These are phyloP conservation scores for Saxicola maurus DNA, from an alignment of 2,797 vertebrate species.

Conservation along the genomic window DNA sequence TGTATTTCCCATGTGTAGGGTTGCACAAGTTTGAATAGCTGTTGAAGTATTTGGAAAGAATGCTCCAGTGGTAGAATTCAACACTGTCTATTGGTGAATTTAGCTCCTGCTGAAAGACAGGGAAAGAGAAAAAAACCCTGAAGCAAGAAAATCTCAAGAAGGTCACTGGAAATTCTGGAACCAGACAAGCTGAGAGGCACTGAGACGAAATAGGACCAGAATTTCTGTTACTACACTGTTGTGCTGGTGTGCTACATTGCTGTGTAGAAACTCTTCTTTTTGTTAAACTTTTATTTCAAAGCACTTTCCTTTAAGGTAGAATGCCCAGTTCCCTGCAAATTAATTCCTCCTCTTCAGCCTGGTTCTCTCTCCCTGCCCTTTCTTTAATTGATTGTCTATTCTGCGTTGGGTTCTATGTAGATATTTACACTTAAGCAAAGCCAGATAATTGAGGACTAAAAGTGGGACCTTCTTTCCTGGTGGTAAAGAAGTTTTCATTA, in stretches of 20 bases:
- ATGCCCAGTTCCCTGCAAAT: neutral
- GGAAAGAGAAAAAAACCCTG: neutral
- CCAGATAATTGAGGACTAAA: neutral
- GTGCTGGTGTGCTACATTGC: neutral
- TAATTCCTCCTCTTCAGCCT: neutral
- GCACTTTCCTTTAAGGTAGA: neutral
- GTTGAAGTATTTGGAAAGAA: neutral
- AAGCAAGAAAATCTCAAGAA: neutral
- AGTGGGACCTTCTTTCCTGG: neutral
- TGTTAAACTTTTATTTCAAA: neutral
- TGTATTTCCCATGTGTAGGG: neutral
- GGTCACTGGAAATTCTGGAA: neutral
- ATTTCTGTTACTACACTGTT: neutral
- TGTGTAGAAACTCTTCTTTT: neutral
- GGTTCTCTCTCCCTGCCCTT: neutral
- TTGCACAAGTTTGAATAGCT: neutral
- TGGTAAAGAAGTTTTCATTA: neutral
- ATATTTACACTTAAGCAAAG: neutral
- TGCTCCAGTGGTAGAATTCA: neutral
- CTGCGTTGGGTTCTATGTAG: neutral
- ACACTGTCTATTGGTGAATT: neutral
- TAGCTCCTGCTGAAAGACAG: neutral
- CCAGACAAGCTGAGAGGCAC: neutral
- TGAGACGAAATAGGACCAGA: fast-evolving
- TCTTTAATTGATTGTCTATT: neutral